Evolutionary conservation across 2,797 vertebrate species (phyloP).

Genomic region (Arremon brunneinucha): DNA sequence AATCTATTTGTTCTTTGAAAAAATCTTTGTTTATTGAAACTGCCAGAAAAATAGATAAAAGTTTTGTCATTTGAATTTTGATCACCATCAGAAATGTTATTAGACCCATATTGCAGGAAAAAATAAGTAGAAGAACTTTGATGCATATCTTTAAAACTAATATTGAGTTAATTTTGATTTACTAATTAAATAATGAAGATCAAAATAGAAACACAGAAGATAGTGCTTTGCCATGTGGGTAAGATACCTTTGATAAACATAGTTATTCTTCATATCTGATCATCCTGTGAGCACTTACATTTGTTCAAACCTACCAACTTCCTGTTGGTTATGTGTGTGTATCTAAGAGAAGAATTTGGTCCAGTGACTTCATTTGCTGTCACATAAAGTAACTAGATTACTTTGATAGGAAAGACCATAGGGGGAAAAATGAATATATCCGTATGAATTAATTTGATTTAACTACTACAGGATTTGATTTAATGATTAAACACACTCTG

Average conservation of each 20-base stretch:
- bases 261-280: neutral
- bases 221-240: neutral
- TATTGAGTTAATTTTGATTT: neutral
- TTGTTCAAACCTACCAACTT: neutral
- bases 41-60: neutral
- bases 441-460: slow-evolving; percentile 37
- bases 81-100: neutral
- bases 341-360: neutral
- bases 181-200: neutral
- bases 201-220: neutral
- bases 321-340: neutral
- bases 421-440: neutral
- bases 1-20: neutral
- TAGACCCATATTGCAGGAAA: neutral
- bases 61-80: neutral
- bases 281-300: neutral
- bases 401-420: neutral
- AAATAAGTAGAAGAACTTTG: neutral
- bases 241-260: neutral
- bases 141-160: neutral
- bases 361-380: neutral
- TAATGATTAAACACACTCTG: neutral
- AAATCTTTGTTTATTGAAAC: neutral
- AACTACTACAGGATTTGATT: neutral
- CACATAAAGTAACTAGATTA: neutral